Evolutionary conservation across 2,888 invertebrate species (phyloP).

Genomic region (Scotopteryx bipunctaria): DNA sequence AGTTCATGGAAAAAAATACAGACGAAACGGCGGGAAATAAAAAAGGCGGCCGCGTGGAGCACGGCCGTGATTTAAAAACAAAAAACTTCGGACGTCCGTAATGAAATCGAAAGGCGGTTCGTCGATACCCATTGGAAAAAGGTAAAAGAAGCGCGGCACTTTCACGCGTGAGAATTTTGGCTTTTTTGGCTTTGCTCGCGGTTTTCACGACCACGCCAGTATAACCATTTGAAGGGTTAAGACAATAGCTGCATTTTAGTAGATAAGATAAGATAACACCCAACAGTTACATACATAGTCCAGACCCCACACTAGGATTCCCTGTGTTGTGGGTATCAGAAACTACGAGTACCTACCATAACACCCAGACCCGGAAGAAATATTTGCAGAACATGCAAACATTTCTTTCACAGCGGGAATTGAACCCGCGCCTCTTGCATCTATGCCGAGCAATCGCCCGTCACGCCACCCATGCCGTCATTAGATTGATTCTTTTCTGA

Average conservation of each 20-base stretch:
- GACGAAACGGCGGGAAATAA: slow-evolving; percentile 68
- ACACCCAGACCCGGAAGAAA: no score
- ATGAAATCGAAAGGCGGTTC: slow-evolving; percentile 84
- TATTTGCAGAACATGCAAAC: no score
- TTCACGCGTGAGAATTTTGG: slow-evolving; percentile 81
- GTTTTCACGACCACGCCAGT: slow-evolving; percentile 42
- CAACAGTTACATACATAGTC: no score
- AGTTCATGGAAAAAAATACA: slow-evolving; percentile 71
- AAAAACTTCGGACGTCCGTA: slow-evolving; percentile 80
- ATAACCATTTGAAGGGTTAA: slow-evolving; percentile 48
- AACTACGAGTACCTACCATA: no score
- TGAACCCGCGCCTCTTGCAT: no score
- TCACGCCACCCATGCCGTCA: no score
- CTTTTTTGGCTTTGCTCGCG: slow-evolving; percentile 65
- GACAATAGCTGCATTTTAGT: not conserved
- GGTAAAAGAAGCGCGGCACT: slow-evolving; percentile 76
- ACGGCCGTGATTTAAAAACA: slow-evolving; percentile 81
- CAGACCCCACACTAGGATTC: no score
- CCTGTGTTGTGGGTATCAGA: no score
- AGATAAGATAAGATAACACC: no score
- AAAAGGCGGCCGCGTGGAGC: slow-evolving; percentile 70
- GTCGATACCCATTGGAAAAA: slow-evolving; percentile 82
- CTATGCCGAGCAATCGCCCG: no score
- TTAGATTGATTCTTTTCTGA: no score
- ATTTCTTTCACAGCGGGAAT: no score